Evolutionary conservation across 2,113 vertebrate genomes (phyloP).

Genomic region (Odontesthes bonariensis): DNA sequence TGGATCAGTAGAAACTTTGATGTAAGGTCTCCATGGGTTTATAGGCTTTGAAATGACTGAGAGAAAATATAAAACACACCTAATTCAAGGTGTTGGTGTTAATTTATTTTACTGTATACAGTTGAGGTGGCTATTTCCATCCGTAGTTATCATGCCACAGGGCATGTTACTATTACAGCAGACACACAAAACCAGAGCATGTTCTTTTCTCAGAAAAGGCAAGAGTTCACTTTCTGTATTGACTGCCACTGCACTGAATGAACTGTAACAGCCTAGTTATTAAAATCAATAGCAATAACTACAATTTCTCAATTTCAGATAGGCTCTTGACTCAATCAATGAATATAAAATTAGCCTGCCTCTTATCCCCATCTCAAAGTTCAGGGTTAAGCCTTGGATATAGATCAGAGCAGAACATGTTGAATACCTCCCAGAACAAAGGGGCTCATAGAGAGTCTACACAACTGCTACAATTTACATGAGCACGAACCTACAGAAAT

Average conservation of each 20-base stretch:
- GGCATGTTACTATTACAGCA: background rate
- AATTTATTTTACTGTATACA: slow-evolving; percentile 17
- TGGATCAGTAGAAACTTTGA: slow-evolving; percentile 54
- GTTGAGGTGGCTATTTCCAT: slow-evolving; percentile 3
- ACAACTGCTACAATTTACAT: slow-evolving; percentile 30
- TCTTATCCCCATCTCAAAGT: slow-evolving; percentile 75
- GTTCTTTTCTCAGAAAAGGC: slow-evolving; percentile 24
- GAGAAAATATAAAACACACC: slow-evolving; percentile 20
- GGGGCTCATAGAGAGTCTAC: slow-evolving; percentile 38
- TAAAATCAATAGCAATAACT: slow-evolving; percentile 88
- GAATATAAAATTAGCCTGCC: slow-evolving; percentile 82
- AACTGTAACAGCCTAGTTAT: slow-evolving; percentile 86
- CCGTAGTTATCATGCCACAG: background rate
- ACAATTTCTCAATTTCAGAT: slow-evolving; percentile 82
- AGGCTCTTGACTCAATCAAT: slow-evolving; percentile 82
- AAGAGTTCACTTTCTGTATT: slow-evolving; percentile 60
- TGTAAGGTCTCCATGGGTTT: slow-evolving; percentile 49
- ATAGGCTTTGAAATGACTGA: slow-evolving; percentile 35
- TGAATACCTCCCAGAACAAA: slow-evolving; percentile 51
- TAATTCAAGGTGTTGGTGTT: background rate
- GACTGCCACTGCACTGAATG: slow-evolving; percentile 72
- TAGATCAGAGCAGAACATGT: slow-evolving; percentile 57
- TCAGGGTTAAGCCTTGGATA: slow-evolving; percentile 63
- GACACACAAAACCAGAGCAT: background rate
- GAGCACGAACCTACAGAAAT: slow-evolving; percentile 20